Percentiles rank a stretch among this genome's conserved stretches.
Evolutionary conservation across 2,888 invertebrate genomes (phyloP).

Genomic region (Agrochola litura): DNA sequence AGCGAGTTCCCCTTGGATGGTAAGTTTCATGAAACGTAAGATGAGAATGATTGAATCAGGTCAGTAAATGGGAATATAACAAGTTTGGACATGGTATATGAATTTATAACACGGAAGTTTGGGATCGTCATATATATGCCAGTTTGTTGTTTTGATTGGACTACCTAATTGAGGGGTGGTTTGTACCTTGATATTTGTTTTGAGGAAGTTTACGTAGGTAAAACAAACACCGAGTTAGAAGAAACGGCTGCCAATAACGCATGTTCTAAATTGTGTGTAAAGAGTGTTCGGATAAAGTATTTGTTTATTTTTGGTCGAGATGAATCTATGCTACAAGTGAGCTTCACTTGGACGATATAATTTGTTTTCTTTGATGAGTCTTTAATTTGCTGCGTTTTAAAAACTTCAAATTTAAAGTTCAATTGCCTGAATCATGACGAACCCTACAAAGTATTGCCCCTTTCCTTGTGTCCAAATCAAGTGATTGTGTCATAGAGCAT

Average conservation of each 20-base stretch:
- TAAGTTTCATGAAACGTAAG: slow-evolving; percentile 47
- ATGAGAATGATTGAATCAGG: slow-evolving; percentile 49
- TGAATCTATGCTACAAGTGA: background rate
- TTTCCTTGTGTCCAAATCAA: slow-evolving; percentile 37
- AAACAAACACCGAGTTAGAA: background rate
- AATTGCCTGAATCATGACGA: background rate
- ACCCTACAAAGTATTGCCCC: slow-evolving; percentile 18
- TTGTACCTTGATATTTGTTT: slow-evolving; percentile 14
- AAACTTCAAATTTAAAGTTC: slow-evolving; percentile 17
- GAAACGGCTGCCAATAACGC: background rate
- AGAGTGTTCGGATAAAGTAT: background rate
- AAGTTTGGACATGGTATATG: slow-evolving; percentile 29
- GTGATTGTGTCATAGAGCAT: slow-evolving; percentile 56
- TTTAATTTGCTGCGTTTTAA: background rate
- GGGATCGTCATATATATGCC: slow-evolving; percentile 17
- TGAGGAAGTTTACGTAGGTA: slow-evolving; percentile 10
- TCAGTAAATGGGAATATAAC: slow-evolving; percentile 36
- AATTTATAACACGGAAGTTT: slow-evolving; percentile 38
- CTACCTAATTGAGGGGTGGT: slow-evolving; percentile 8
- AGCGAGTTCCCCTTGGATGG: slow-evolving; percentile 65
- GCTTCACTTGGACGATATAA: background rate
- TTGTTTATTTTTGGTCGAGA: background rate
- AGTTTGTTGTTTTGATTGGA: slow-evolving; percentile 31
- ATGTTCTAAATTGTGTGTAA: no score
- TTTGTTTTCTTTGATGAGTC: background rate